Conservation (phyloP, 2,888 invertebrate species). For the Tillus elongatus region DNA sequence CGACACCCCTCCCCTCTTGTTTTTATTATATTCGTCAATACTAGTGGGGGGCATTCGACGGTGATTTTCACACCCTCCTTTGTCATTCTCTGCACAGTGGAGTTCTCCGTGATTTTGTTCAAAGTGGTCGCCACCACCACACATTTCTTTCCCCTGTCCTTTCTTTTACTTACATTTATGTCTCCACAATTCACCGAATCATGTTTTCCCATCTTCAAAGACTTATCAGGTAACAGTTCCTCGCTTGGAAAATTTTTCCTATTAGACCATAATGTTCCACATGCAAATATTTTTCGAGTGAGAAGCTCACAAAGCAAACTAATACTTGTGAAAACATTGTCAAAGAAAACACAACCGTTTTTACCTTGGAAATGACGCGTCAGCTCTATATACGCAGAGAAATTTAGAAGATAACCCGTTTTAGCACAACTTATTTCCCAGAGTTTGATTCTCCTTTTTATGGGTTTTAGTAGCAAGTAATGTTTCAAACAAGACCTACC, state of each 20-base stretch:
- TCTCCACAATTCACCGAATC: too few relatives aligned
- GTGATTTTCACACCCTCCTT: not conserved
- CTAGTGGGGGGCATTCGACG: not conserved
- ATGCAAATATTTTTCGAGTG: not conserved
- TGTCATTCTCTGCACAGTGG: not conserved
- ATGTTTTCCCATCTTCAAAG: too few relatives aligned
- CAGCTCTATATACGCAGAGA: too few relatives aligned
- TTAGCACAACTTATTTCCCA: too few relatives aligned
- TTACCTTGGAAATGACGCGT: not conserved
- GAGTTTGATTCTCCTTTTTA: too few relatives aligned
- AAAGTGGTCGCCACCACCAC: not conserved
- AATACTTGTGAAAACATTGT: not conserved
- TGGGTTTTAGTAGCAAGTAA: too few relatives aligned
- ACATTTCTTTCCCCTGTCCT: not conserved
- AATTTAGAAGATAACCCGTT: too few relatives aligned
- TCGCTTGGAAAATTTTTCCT: slow-evolving; percentile 26
- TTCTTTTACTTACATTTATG: too few relatives aligned
- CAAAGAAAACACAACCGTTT: not conserved
- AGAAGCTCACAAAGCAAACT: not conserved
- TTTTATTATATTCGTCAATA: not conserved
- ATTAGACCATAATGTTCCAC: slow-evolving; percentile 25
- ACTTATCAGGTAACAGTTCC: too few relatives aligned
- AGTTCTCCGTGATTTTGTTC: not conserved
- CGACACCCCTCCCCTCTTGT: not conserved
- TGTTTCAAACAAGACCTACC: too few relatives aligned